A percentile compares a stretch with the other conserved stretches of the same genome.
Conservation (phyloP, 2,888 invertebrate species). For the Aphodius granarius region DNA sequence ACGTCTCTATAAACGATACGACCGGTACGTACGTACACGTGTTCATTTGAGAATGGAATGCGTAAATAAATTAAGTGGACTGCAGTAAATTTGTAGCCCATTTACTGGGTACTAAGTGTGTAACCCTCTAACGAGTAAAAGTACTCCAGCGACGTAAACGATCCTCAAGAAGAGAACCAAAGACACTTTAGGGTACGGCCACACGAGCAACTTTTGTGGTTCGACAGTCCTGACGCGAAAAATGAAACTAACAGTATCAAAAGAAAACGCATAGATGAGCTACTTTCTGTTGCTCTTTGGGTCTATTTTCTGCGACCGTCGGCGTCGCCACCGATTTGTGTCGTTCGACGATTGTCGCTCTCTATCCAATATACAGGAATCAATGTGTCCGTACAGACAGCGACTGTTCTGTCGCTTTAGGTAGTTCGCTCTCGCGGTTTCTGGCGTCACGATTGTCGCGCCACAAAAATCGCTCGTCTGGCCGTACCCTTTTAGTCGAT, state of each 20-base stretch:
- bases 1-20: conserved; percentile 14
- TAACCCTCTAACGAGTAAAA: conserved; percentile 31
- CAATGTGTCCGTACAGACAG: no score
- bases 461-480: no score
- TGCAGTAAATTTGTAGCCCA: conserved; percentile 37
- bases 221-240: background rate
- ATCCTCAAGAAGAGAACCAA: background rate
- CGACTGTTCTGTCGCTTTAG: no score
- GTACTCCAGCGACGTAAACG: background rate
- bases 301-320: no score
- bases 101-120: conserved; percentile 37
- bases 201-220: background rate
- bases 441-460: no score
- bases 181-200: conserved; percentile 4
- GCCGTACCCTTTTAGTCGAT: background rate
- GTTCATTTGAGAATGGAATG: conserved; percentile 21
- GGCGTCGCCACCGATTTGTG: no score
- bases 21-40: conserved; percentile 16
- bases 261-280: no score
- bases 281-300: background rate
- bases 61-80: conserved; percentile 28
- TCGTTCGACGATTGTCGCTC: no score
- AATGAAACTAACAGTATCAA: no score
- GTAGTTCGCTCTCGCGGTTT: no score
- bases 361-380: no score